Evolutionary conservation across 2,113 vertebrate genomes (phyloP).

Genomic region (Ctenomys sociabilis): DNA sequence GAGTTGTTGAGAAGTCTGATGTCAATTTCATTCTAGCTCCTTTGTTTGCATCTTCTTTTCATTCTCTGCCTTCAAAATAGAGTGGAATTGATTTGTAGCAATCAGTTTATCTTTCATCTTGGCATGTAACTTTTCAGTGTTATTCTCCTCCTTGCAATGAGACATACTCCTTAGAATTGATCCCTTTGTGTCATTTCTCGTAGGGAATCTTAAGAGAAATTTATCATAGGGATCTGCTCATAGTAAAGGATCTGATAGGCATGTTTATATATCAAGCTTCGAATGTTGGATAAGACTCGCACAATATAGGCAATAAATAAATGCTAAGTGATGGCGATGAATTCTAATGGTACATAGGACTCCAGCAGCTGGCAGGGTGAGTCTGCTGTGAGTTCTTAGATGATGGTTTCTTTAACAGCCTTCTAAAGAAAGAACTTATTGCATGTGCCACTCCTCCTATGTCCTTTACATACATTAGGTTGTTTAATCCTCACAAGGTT

Average conservation of each 20-base stretch:
- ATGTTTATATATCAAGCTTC: not conserved
- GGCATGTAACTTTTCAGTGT: not conserved
- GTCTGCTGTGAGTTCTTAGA: not conserved
- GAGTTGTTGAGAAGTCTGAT: not conserved
- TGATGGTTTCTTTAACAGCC: not conserved
- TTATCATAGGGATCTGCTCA: not conserved
- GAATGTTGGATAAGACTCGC: not conserved
- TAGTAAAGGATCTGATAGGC: not conserved
- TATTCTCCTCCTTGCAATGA: not conserved
- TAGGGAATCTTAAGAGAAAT: no score
- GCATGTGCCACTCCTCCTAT: not conserved
- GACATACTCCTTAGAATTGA: not conserved
- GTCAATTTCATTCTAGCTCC: not conserved
- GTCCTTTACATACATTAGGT: not conserved
- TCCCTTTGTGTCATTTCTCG: not conserved
- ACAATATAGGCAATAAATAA: not conserved
- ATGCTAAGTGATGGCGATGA: not conserved
- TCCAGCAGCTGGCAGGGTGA: not conserved
- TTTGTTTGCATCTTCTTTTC: not conserved
- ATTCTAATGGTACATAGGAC: not conserved
- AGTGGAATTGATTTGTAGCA: not conserved
- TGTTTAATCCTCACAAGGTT: not conserved
- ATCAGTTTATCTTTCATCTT: not conserved
- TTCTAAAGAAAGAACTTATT: not conserved
- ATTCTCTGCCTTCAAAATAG: not conserved